Percentiles rank a stretch among this genome's conserved stretches.
Conservation (phyloP, 2,888 invertebrate genomes). For the Lacanobia oleracea region DNA sequence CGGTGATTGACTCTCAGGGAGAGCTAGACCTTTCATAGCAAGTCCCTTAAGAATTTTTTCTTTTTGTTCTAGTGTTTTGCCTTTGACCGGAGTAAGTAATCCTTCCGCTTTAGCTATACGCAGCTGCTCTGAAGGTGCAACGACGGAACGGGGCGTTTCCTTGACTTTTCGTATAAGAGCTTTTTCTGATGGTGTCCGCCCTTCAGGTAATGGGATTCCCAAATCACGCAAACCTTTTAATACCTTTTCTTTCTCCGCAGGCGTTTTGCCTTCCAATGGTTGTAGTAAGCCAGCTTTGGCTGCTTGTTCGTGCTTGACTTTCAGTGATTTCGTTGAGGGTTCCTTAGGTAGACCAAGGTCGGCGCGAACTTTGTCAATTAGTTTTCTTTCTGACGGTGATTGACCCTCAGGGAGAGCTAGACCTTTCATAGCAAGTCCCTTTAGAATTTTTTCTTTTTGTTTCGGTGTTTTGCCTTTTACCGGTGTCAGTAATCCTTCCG, state of each 20-base stretch:
- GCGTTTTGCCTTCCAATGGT: too few relatives aligned
- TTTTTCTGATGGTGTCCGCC: too few relatives aligned
- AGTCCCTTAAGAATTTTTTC: conserved; percentile 17
- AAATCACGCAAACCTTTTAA: too few relatives aligned
- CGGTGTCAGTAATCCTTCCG: too few relatives aligned
- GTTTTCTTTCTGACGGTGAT: conserved; percentile 63
- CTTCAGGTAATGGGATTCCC: too few relatives aligned
- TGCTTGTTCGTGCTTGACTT: conserved; percentile 45
- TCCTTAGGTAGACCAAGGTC: conserved; percentile 59
- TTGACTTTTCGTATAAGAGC: too few relatives aligned
- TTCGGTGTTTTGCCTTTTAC: not conserved
- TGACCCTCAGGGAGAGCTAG: conserved; percentile 21
- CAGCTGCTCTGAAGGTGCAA: too few relatives aligned
- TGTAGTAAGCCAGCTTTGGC: conserved; percentile 58
- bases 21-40: conserved; percentile 48
- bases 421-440: conserved; percentile 47
- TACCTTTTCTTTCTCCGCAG: too few relatives aligned
- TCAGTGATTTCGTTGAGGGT: conserved; percentile 54
- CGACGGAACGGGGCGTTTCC: too few relatives aligned
- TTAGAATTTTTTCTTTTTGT: conserved; percentile 17
- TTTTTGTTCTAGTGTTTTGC: conserved; percentile 1
- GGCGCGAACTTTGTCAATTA: conserved; percentile 35
- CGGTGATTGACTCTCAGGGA: conserved; percentile 37
- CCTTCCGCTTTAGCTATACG: too few relatives aligned
- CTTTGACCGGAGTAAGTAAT: too few relatives aligned